phyloP scores from a whole-genome alignment of 2,113 vertebrate genomes.

The Vanacampus margaritifer region DNA sequence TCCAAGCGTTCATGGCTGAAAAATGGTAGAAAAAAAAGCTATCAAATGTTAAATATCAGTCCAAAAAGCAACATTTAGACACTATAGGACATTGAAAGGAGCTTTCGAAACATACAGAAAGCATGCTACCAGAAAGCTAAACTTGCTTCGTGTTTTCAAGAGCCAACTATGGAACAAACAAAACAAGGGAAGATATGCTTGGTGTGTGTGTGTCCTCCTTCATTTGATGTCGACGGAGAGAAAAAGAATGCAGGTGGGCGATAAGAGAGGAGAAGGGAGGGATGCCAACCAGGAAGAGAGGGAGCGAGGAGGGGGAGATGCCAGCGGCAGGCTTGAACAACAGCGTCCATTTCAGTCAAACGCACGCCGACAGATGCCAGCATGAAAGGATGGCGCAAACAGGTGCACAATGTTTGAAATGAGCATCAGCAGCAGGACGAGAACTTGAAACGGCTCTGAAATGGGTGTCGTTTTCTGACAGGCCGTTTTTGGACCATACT shows the following conservation, averaged over 20 bases:
- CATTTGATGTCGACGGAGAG: slow-evolving; percentile 64
- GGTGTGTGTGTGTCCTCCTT: slow-evolving; percentile 20
- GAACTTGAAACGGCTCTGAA: slow-evolving; percentile 23
- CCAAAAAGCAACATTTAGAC: not conserved
- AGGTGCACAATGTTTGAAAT: slow-evolving; percentile 64
- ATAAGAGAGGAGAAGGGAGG: slow-evolving; percentile 63
- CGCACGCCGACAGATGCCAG: slow-evolving; percentile 54
- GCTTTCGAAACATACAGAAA: not conserved
- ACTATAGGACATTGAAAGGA: not conserved
- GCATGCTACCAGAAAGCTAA: slow-evolving; percentile 49
- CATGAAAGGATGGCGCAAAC: slow-evolving; percentile 60
- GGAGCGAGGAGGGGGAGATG: slow-evolving; percentile 43
- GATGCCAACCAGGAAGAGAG: slow-evolving; percentile 51
- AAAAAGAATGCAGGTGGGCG: slow-evolving; percentile 67
- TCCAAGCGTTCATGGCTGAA: slow-evolving; percentile 89
- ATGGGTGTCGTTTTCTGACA: slow-evolving; percentile 27
- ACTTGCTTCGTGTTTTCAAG: slow-evolving; percentile 45
- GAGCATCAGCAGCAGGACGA: slow-evolving; percentile 27
- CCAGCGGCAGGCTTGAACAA: slow-evolving; percentile 58
- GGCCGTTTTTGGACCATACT: slow-evolving; percentile 8
- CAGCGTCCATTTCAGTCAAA: slow-evolving; percentile 69
- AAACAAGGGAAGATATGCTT: slow-evolving; percentile 31
- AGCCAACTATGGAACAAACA: slow-evolving; percentile 63
- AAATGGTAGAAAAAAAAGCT: slow-evolving; percentile 5
- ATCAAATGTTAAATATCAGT: not conserved